These are phyloP conservation scores for Drosophila parthenogenetica DNA, from an alignment of 2,888 invertebrate species.

Conservation along the genomic window DNA sequence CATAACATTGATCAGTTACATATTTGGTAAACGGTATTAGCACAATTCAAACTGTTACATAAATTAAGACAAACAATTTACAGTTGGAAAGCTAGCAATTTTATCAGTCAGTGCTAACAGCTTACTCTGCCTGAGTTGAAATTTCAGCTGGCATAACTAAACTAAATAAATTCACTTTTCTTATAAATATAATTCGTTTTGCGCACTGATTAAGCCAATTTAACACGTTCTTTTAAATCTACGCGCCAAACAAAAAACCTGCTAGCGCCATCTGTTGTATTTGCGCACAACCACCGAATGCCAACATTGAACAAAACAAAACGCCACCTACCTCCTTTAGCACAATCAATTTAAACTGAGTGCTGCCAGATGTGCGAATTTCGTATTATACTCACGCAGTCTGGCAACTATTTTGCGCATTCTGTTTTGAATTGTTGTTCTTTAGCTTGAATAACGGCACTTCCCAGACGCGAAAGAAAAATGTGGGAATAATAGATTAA, in stretches of 20 bases:
- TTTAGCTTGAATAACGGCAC: conserved; percentile 54
- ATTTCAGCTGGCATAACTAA: too few relatives aligned
- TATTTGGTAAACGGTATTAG: conserved; percentile 53
- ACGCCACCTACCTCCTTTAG: conserved; percentile 22
- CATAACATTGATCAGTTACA: conserved; percentile 70
- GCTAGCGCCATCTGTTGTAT: not conserved
- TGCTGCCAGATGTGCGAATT: conserved; percentile 28
- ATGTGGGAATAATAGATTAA: conserved; percentile 65
- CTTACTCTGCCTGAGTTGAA: too few relatives aligned
- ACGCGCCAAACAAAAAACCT: not conserved
- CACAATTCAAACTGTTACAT: conserved; percentile 41
- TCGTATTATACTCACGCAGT: not conserved
- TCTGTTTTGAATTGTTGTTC: conserved; percentile 62
- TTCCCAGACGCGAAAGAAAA: conserved; percentile 57
- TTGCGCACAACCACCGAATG: not conserved
- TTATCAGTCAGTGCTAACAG: not conserved
- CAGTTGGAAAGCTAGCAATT: not conserved
- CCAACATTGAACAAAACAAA: not conserved
- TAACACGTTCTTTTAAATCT: not conserved
- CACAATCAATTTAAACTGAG: not conserved
- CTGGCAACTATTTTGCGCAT: conserved; percentile 29
- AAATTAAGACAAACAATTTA: conserved; percentile 19
- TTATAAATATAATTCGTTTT: too few relatives aligned
- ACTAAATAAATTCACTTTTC: too few relatives aligned
- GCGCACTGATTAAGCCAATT: too few relatives aligned